phyloP scores from a whole-genome alignment of 2,797 vertebrate species.

The Mastacembelus armatus region DNA sequence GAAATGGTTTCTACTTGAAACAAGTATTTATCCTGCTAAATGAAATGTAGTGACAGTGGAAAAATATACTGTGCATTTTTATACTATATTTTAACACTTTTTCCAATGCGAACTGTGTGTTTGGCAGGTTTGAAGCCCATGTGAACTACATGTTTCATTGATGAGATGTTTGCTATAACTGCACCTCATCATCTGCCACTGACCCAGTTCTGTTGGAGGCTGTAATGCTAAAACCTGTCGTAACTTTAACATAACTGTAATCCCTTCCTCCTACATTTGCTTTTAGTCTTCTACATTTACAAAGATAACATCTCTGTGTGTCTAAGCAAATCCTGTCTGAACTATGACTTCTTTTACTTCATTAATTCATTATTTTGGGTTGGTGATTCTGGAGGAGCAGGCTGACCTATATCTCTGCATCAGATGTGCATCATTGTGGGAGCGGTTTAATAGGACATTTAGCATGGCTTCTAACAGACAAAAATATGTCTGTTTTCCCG shows the following conservation, averaged over 20 bases:
- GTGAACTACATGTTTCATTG: slow-evolving; percentile 36
- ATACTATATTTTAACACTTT: slow-evolving; percentile 1
- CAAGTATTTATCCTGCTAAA: slow-evolving; percentile 75
- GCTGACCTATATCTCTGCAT: slow-evolving; percentile 68
- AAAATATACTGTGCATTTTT: too few species aligned
- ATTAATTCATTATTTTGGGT: slow-evolving; percentile 54
- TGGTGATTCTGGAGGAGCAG: slow-evolving; percentile 55
- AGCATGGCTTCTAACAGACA: slow-evolving; percentile 38
- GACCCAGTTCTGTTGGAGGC: slow-evolving; percentile 50
- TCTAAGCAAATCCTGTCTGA: slow-evolving; percentile 66
- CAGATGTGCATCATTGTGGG: slow-evolving; percentile 64
- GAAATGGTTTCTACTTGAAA: slow-evolving; percentile 73
- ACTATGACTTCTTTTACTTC: slow-evolving; percentile 58
- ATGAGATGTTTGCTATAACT: slow-evolving; percentile 43
- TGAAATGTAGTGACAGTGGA: slow-evolving; percentile 66
- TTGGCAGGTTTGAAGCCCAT: slow-evolving; percentile 21
- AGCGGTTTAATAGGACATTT: slow-evolving; percentile 45
- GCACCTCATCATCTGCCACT: slow-evolving; percentile 38
- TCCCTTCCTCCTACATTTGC: slow-evolving; percentile 45
- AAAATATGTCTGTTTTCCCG: slow-evolving; percentile 43
- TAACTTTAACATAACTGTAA: slow-evolving; percentile 35
- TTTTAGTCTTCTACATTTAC: slow-evolving; percentile 51
- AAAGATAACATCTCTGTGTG: slow-evolving; percentile 58
- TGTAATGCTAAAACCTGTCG: slow-evolving; percentile 35
- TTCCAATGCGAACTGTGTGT: slow-evolving; percentile 19